These are phyloP conservation scores for Platycnemis pennipes DNA, from an alignment of 2,888 invertebrate genomes.

Conservation along the genomic window DNA sequence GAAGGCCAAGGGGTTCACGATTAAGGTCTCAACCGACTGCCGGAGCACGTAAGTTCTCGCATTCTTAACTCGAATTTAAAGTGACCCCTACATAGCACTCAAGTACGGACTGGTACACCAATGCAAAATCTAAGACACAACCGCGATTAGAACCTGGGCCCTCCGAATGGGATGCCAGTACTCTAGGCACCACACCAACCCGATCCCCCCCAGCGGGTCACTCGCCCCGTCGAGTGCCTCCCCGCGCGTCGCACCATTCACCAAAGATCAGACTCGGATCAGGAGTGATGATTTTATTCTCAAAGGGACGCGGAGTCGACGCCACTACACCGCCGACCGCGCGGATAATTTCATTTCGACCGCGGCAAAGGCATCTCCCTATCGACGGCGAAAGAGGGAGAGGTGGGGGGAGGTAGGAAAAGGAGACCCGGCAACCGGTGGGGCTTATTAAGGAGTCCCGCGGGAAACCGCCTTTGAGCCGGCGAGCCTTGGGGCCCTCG, in stretches of 20 bases:
- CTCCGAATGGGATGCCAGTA: no score
- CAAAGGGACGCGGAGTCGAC: background rate
- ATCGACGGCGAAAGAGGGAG: background rate
- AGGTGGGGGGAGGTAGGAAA: no score
- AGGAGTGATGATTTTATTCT: conserved; percentile 17
- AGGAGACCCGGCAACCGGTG: no score
- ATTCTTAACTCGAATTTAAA: no score
- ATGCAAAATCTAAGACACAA: no score
- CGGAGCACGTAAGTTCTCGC: no score
- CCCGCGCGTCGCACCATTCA: background rate
- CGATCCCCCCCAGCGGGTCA: background rate
- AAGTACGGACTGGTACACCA: no score
- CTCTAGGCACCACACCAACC: no score
- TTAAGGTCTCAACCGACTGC: no score
- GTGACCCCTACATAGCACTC: no score
- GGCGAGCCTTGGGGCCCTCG: background rate
- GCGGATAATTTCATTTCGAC: conserved; percentile 37
- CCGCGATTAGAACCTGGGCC: no score
- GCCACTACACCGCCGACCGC: background rate
- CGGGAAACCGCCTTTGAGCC: background rate
- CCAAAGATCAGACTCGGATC: background rate
- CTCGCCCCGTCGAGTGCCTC: background rate
- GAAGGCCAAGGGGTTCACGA: no score
- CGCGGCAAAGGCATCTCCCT: conserved; percentile 28
- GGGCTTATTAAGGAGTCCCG: conserved; percentile 31